Conservation (phyloP, 2,797 vertebrate species). For the Gobio occitaniae region DNA sequence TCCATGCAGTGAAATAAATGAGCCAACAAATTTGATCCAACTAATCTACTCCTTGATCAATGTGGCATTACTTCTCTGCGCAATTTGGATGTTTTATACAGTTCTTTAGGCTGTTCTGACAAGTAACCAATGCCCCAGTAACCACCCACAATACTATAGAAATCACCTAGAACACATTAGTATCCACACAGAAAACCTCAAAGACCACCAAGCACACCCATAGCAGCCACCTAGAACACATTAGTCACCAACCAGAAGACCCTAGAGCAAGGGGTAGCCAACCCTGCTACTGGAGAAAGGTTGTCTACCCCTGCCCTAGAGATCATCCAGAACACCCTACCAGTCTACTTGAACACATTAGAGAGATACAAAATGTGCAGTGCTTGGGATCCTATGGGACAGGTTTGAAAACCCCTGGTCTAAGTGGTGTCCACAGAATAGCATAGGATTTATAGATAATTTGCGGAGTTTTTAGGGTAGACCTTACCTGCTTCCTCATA, state of each 20-base stretch:
- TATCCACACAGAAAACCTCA: not conserved
- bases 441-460: no score
- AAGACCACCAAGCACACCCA: not conserved
- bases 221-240: not conserved
- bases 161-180: not conserved
- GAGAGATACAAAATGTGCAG: no score
- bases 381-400: no score
- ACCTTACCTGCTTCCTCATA: no score
- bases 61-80: not conserved
- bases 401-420: no score
- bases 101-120: not conserved
- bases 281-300: not conserved
- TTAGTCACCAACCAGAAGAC: not conserved
- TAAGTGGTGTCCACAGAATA: no score
- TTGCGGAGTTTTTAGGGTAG: no score
- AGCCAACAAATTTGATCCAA: not conserved
- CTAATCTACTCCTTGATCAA: not conserved
- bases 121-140: not conserved
- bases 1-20: not conserved
- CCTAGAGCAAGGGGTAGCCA: not conserved
- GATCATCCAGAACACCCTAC: not conserved
- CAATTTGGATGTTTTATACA: not conserved
- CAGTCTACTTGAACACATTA: not conserved
- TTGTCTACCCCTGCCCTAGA: not conserved
- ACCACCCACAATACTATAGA: not conserved